Evolutionary conservation across 2,888 invertebrate genomes (phyloP), one percentile per base, ranked within the genome.

Genomic region (Heliothis peltigera): DNA sequence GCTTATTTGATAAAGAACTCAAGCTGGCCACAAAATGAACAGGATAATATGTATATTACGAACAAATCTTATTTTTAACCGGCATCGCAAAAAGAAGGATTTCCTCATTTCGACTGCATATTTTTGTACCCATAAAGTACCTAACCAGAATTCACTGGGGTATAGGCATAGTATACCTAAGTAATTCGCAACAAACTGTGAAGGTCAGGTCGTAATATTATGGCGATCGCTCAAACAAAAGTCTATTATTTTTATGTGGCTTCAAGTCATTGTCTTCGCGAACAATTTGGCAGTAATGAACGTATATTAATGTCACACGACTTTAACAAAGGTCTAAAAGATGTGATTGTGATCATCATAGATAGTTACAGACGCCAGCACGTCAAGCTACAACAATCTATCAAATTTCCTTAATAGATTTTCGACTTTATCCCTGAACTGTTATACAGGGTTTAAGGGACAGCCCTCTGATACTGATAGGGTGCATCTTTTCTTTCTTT

Each of bases 131-230:
- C n/a, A n/a, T n/a, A n/a, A n/a, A 32, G 32, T 12, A 12, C 7
- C 28, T 6, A 48, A 57, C 7, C 15, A 42, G 32, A 21, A 32
- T 19, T 8, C 10, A 64, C 0, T 1, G 0, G 19, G 1, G 25
- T 15, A 3, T n/a, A 12, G 25, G 17, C 19, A 6, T 22, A 44
- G 19, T 2, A 28, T 28, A 22, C 8, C 43, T 10, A 28, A 4
- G 10, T 28, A 22, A 15, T 52, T 28, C 25, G 25, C 17, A 17
- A 39, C 44, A 53, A 46, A 7, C n/a, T 65, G 32, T n/a, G 46
- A 64, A 65, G 64, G 39, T 53, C 53, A 65, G 64, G 39, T 53
- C 53, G 48, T 25, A 44, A 46, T 59, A 35, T 25, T 28, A 44
- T 46, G 48, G 18, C 25, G 18, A 52, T 48, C 4, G 32, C 28